These are phyloP conservation scores for Pachliopta kotzebuea DNA, from an alignment of 2,888 invertebrate genomes.

Conservation along the genomic window DNA sequence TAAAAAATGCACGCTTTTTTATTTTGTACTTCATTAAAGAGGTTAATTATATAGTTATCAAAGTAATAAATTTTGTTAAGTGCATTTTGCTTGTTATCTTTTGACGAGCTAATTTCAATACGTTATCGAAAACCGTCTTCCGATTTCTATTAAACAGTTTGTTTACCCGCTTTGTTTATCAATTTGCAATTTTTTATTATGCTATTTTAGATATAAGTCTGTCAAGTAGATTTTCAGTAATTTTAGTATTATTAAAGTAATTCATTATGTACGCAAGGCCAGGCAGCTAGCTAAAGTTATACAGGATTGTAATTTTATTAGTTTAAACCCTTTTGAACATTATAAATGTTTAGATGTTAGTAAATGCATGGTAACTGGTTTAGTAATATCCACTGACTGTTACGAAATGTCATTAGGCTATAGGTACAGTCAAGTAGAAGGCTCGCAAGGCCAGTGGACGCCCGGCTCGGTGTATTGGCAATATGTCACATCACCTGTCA, in stretches of 20 bases:
- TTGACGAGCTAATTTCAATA: slow-evolving; percentile 12
- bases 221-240: background rate
- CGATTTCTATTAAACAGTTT: slow-evolving; percentile 4
- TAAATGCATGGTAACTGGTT: slow-evolving; percentile 8
- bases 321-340: background rate
- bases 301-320: background rate
- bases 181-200: background rate
- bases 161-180: background rate
- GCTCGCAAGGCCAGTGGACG: slow-evolving; percentile 31
- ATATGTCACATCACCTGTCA: slow-evolving; percentile 38
- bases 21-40: slow-evolving; percentile 5
- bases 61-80: slow-evolving; percentile 15
- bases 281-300: background rate
- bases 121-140: slow-evolving; percentile 20
- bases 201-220: background rate
- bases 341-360: background rate
- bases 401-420: slow-evolving; percentile 25
- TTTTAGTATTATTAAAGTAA: background rate
- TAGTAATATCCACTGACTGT: slow-evolving; percentile 22
- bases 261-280: background rate
- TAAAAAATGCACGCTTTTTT: slow-evolving; percentile 7
- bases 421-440: slow-evolving; percentile 29
- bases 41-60: slow-evolving; percentile 14
- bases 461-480: slow-evolving; percentile 28
- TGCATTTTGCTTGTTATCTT: slow-evolving; percentile 8